A percentile compares a stretch with the other conserved stretches of the same genome.
Evolutionary conservation across 2,888 invertebrate genomes (phyloP).

Genomic region (Auanema freiburgensis): DNA sequence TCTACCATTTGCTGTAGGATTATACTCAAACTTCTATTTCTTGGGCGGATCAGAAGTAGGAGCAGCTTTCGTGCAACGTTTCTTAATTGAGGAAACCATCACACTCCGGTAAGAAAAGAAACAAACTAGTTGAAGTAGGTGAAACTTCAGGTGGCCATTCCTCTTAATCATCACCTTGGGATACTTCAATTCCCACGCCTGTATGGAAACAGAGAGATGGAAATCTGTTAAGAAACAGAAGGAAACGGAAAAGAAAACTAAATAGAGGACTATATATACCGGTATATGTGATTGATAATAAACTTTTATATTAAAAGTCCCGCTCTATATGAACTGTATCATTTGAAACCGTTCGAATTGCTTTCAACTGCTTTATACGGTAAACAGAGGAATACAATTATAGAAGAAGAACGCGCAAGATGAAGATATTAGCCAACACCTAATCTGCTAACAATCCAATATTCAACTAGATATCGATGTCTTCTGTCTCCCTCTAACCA

Average conservation of each 20-base stretch:
- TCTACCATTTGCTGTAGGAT: constrained; percentile 62
- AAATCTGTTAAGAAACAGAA: constrained; percentile 28
- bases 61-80: constrained; percentile 61
- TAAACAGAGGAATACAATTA: too few relatives aligned
- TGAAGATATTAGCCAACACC: too few relatives aligned
- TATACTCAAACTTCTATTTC: constrained; percentile 65
- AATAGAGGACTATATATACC: constrained; percentile 8
- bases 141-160: constrained; percentile 51
- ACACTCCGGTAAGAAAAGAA: constrained; percentile 35
- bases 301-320: neutral
- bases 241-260: constrained; percentile 9
- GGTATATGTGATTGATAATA: constrained; percentile 7
- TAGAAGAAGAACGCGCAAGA: too few relatives aligned
- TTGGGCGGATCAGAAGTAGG: constrained; percentile 60
- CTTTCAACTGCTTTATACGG: neutral
- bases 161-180: constrained; percentile 56
- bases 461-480: too few relatives aligned
- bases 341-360: too few relatives aligned
- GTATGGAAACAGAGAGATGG: constrained; percentile 52
- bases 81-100: constrained; percentile 62
- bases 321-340: neutral
- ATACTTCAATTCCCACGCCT: constrained; percentile 58
- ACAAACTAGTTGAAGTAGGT: neutral
- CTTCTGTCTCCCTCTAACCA: too few relatives aligned
- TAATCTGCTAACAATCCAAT: too few relatives aligned